Conservation (phyloP, 2,888 invertebrate genomes). For the Ormyrus thymus region DNA sequence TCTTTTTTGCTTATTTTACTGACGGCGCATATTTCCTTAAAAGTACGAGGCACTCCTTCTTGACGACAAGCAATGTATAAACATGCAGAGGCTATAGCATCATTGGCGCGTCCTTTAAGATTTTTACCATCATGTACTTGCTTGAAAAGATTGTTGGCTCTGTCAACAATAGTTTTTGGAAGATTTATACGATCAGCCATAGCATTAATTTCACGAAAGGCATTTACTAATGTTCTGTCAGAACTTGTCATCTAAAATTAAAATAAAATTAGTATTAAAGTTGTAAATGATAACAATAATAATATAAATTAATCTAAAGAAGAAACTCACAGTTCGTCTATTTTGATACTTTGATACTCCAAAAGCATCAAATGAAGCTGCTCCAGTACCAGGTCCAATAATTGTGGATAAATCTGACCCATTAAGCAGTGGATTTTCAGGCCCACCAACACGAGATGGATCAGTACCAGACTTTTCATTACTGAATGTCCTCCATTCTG, state of each 20-base stretch:
- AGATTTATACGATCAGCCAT: constrained; percentile 99
- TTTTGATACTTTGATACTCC: constrained; percentile 83
- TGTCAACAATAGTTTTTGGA: constrained; percentile 96
- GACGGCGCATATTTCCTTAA: constrained; percentile 99
- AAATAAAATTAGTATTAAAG: constrained; percentile 20
- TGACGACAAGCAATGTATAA: constrained; percentile 99
- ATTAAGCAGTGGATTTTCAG: constrained; percentile 96
- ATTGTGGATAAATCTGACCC: constrained; percentile 98
- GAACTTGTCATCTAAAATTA: constrained; percentile 92
- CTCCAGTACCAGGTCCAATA: constrained; percentile 84
- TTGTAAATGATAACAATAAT: neutral
- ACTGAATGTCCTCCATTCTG: constrained; percentile 99
- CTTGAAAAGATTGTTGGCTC: constrained; percentile 97
- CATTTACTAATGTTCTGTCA: constrained; percentile 95
- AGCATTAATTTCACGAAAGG: constrained; percentile 96
- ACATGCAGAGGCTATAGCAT: constrained; percentile 99
- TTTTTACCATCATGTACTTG: constrained; percentile 98
- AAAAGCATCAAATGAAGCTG: constrained; percentile 92
- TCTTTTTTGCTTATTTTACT: constrained; percentile 99
- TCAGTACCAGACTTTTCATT: constrained; percentile 98
- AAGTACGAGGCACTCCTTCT: constrained; percentile 98
- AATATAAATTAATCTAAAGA: neutral
- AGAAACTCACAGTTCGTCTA: constrained; percentile 77
- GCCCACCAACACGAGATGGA: constrained; percentile 99
- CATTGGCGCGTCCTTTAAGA: constrained; percentile 95